phyloP scores from a whole-genome alignment of 2,888 invertebrate genomes.

The Agrochola lota region DNA sequence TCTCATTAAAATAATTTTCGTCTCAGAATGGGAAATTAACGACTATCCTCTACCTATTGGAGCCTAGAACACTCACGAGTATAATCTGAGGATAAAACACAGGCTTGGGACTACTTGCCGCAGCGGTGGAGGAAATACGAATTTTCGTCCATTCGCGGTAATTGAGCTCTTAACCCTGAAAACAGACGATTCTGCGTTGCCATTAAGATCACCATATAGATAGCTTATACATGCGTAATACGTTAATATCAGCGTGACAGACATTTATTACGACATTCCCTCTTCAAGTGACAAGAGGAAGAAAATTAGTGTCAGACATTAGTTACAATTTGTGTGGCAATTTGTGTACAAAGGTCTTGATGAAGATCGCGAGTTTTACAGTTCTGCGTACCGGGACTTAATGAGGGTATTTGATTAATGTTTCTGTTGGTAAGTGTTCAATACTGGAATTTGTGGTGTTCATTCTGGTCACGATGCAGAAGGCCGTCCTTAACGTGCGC shows the following conservation, averaged over 20 bases:
- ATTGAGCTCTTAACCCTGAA: slow-evolving; percentile 61
- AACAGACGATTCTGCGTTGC: slow-evolving; percentile 36
- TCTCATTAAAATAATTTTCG: slow-evolving; percentile 30
- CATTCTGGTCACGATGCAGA: slow-evolving; percentile 38
- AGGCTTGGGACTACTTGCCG: slow-evolving; percentile 28
- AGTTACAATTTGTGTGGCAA: slow-evolving; percentile 64
- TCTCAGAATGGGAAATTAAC: neutral
- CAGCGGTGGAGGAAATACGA: slow-evolving; percentile 44
- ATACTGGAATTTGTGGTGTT: slow-evolving; percentile 27
- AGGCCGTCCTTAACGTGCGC: slow-evolving; percentile 19
- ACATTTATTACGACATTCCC: slow-evolving; percentile 57
- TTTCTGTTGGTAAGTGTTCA: slow-evolving; percentile 15
- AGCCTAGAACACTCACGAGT: slow-evolving; percentile 6
- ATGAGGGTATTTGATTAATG: slow-evolving; percentile 56
- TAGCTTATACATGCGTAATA: slow-evolving; percentile 55
- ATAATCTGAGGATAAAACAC: slow-evolving; percentile 30
- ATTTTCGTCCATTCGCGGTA: slow-evolving; percentile 57
- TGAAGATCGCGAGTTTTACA: slow-evolving; percentile 57
- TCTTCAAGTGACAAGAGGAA: slow-evolving; percentile 56
- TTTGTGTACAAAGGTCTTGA: slow-evolving; percentile 57
- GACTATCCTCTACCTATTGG: slow-evolving; percentile 1
- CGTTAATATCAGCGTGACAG: slow-evolving; percentile 57
- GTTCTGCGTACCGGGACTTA: slow-evolving; percentile 33
- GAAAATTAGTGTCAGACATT: slow-evolving; percentile 65
- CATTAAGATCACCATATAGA: slow-evolving; percentile 63